Evolutionary conservation across 2,113 vertebrate species (phyloP).

Genomic region (Seriola quinqueradiata): DNA sequence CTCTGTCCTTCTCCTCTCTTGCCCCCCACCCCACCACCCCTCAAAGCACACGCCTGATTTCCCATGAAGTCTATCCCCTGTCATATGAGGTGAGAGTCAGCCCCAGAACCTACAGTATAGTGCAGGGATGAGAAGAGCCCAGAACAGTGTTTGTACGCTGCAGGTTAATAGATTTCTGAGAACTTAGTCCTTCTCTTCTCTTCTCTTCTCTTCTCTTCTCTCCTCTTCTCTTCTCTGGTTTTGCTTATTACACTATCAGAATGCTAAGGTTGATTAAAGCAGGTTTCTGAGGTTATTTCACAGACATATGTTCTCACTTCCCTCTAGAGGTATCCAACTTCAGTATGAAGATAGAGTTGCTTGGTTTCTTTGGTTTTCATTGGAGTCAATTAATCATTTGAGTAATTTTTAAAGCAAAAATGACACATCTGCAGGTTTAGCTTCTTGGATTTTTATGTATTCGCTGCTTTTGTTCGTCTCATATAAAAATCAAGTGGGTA

Average conservation of each 20-base stretch:
- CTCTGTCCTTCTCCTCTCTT: neutral
- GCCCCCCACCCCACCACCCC: neutral
- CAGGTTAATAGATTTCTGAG: neutral
- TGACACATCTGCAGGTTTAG: neutral
- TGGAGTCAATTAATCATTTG: too few relatives aligned
- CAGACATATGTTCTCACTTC: too few relatives aligned
- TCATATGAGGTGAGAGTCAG: conserved; percentile 16
- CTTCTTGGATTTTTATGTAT: neutral
- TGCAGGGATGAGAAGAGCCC: neutral
- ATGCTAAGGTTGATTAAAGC: neutral
- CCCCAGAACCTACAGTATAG: neutral
- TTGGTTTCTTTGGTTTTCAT: too few relatives aligned
- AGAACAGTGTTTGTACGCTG: neutral
- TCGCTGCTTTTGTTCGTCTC: neutral
- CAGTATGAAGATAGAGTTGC: too few relatives aligned
- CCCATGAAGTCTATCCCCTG: conserved; percentile 18
- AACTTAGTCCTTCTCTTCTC: neutral
- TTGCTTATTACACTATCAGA: too few relatives aligned
- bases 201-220: neutral
- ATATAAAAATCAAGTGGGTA: too few relatives aligned
- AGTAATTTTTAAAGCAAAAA: neutral
- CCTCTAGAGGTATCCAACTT: too few relatives aligned
- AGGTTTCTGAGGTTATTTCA: neutral
- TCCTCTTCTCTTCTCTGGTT: neutral
- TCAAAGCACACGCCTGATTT: conserved; percentile 10